phyloP scores from a whole-genome alignment of 2,797 vertebrate species.

The Pteropus rufus region DNA sequence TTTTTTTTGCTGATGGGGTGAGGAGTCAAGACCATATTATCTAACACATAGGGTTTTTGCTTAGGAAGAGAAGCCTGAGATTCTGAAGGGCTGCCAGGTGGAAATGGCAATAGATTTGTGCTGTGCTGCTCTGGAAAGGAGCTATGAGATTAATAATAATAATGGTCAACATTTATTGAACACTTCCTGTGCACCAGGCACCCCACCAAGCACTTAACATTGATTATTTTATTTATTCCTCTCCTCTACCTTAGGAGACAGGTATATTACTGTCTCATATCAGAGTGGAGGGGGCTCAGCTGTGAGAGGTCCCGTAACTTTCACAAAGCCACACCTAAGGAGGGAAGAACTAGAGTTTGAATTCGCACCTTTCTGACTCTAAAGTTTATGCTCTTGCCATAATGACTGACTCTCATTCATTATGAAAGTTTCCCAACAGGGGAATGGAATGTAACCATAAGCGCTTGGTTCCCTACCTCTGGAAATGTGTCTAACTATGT shows the following conservation, averaged over 20 bases:
- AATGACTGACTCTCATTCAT: not conserved
- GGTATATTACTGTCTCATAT: not conserved
- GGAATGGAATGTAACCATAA: not conserved
- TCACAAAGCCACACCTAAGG: not conserved
- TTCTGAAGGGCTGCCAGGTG: conserved; percentile 52
- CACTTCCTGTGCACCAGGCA: conserved; percentile 61
- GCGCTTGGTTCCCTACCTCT: not conserved
- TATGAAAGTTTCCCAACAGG: not conserved
- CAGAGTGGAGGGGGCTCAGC: not conserved
- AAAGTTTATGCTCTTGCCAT: not conserved
- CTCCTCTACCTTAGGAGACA: conserved; percentile 12
- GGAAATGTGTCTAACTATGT: not conserved
- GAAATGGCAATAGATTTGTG: conserved; percentile 56
- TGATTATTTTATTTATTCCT: conserved; percentile 68
- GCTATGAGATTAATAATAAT: conserved; percentile 52
- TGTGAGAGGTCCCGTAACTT: not conserved
- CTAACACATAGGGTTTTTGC: not conserved
- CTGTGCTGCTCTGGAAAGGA: conserved; percentile 27
- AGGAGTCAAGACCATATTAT: not conserved
- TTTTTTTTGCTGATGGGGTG: not conserved
- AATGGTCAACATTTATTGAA: conserved; percentile 64
- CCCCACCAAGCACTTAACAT: conserved; percentile 62
- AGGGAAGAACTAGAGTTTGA: not conserved
- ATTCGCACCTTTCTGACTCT: not conserved
- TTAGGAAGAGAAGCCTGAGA: not conserved